Evolutionary conservation across 2,113 vertebrate genomes (phyloP), one percentile per base, ranked within the genome.

Genomic region (Nymphicus hollandicus): DNA sequence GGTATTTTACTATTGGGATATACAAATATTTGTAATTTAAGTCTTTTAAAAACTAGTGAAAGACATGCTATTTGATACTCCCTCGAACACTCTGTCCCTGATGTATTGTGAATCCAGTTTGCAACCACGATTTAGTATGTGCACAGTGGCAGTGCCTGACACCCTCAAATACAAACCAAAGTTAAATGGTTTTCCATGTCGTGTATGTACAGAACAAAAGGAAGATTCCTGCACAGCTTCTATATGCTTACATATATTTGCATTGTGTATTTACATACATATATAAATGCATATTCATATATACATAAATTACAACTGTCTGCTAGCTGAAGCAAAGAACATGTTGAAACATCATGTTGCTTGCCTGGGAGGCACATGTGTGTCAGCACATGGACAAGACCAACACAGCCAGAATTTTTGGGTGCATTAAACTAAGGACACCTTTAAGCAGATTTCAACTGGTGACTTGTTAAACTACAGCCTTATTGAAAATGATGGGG

Each of bases 291-390:
- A 56, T 56, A 50, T 60, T 49, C 6, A 31, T 66, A 63, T 49
- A 33, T 64, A 14, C 4, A 33, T 55, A 60, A 72, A 65, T 47
- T 29, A 4, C 20, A 87, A 6, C 23, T 29, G 3, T 24, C 29
- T 78, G 29, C 24, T 35, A 44, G 35, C 18, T 83, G 86, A 53
- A 58, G 19, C 1, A 8, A 37, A 17, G 18, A 81, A n/a, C 17
- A 18, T 12, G 31, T 6, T 2, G 3, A 78, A 88, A n/a, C 10
- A 25, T 47, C 1, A 0, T 15, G 23, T 14, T 33, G 1, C 66
- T 83, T 71, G 33, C 53, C 44, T 41, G 58, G 65, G 49, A 60
- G 47, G 23, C 55, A 23, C 1, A 0, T 5, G 16, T 76, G 31
- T 72, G 22, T 33, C 71, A 72, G 44, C 49, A 80, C n/a, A 41